Conservation (phyloP, 1,140 invertebrate species). For the Schlechtendalia chinensis region DNA sequence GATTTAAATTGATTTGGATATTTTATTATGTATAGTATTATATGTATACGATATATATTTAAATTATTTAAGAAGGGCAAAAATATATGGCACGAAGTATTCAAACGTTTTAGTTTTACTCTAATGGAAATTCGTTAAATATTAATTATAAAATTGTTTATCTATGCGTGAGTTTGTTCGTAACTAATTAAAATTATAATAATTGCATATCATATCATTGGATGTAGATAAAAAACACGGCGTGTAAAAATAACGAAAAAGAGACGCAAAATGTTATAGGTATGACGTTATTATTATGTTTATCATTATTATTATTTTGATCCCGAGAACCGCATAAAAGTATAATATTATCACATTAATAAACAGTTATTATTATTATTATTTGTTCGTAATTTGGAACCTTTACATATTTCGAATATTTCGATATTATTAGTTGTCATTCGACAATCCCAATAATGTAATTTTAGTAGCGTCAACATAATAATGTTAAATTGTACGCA, state of each 20-base stretch:
- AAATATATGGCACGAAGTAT: too few relatives aligned
- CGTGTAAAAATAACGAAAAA: too few relatives aligned
- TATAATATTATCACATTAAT: too few relatives aligned
- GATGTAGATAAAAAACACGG: neutral
- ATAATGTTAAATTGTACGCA: too few relatives aligned
- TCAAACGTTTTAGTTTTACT: neutral
- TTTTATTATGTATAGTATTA: neutral
- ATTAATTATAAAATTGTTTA: neutral
- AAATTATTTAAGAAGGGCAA: neutral
- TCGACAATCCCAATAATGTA: too few relatives aligned
- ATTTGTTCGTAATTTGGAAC: too few relatives aligned
- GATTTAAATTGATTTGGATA: neutral
- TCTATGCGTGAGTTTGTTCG: neutral
- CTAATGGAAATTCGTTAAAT: neutral
- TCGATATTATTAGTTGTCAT: too few relatives aligned
- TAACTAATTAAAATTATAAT: conserved; percentile 25
- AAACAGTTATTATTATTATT: too few relatives aligned
- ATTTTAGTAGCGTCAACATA: too few relatives aligned
- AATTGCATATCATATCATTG: neutral
- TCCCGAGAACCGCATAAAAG: neutral
- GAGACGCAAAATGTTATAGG: too few relatives aligned
- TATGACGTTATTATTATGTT: neutral
- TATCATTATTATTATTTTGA: neutral
- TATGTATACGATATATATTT: neutral
- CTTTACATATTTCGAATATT: too few relatives aligned